A percentile compares a stretch with the other conserved stretches of the same genome.
Conservation (phyloP, 1,140 invertebrate genomes). For the Eufriesea mexicana region DNA sequence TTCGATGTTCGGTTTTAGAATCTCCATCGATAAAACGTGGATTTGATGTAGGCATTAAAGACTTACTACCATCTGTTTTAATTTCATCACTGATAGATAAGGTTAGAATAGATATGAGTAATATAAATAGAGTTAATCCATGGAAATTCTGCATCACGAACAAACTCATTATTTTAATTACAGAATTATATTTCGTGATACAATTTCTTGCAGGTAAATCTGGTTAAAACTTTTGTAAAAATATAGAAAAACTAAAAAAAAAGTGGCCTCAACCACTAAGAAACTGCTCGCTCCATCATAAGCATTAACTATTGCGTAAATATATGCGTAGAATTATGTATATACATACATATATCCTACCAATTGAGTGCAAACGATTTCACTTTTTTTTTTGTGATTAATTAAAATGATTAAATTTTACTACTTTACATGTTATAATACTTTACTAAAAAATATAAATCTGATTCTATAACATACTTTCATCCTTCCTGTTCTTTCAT, state of each 20-base stretch:
- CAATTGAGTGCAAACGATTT: neutral
- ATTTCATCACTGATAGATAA: slow-evolving; percentile 52
- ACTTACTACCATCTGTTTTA: slow-evolving; percentile 40
- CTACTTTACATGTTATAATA: neutral
- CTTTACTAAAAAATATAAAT: neutral
- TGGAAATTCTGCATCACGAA: slow-evolving; percentile 41
- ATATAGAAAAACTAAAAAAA: slow-evolving; percentile 67
- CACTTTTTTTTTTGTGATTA: neutral
- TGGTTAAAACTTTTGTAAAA: slow-evolving; percentile 57
- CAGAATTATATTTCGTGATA: neutral
- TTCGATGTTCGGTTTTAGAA: neutral
- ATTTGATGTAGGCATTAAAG: neutral
- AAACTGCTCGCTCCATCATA: slow-evolving; percentile 53
- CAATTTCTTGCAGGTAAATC: neutral
- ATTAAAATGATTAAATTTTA: neutral
- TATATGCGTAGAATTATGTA: neutral
- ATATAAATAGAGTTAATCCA: slow-evolving; percentile 48
- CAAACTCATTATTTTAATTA: slow-evolving; percentile 14
- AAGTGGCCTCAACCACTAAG: slow-evolving; percentile 58
- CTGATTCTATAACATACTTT: neutral
- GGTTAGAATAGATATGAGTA: slow-evolving; percentile 62
- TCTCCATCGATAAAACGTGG: neutral
- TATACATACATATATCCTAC: neutral
- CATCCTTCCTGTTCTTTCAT: neutral
- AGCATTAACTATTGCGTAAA: slow-evolving; percentile 54